Evolutionary conservation across 2,797 vertebrate species (phyloP), one percentile per base, ranked within the genome.

Genomic region (Antrozous pallidus): DNA sequence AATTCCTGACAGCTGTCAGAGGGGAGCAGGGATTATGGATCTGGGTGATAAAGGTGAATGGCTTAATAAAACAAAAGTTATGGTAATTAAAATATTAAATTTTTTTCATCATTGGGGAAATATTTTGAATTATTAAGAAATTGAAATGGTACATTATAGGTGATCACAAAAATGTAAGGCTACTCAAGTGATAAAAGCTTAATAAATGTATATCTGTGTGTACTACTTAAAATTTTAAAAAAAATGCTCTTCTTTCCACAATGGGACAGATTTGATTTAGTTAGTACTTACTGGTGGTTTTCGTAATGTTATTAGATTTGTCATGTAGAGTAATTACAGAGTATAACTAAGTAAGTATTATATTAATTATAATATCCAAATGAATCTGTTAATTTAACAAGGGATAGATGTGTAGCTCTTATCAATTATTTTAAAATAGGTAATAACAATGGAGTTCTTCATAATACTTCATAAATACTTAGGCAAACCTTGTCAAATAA

Each of bases 401-500:
- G 80, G 26, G 9, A 3, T 54, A 88, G 89, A 67, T 91, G 9
- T 92, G 69, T 75, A 75, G 20, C 69, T 87, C 47, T 89, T 88
- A 88, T 65, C 42, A 89, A 73, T 58, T 88, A 81, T 49, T 51
- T 88, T 83, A 47, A 88, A 86, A 54, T 33, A 91, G 28, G 18
- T 89, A 94, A 91, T 86, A 86, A 73, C n/a, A 91, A 49, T 88
- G 31, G 24, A 90, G 2, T 36, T 58, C 61, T 96, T 93, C 8
- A 70, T 93, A 80, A 85, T 51, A 79, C 14, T 56, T 63, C 56
- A 78, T 45, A 95, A 95, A 92, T 56, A 78, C 4, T 14, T 73
- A 96, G 63, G 14, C 45, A 74, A 92, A 3, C 33, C 31, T 26
- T 95, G 51, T 80, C 22, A 91, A 95, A 92, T 96, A 95, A 94